phyloP scores from a whole-genome alignment of 1,140 invertebrate species.

The Drusus annulatus region DNA sequence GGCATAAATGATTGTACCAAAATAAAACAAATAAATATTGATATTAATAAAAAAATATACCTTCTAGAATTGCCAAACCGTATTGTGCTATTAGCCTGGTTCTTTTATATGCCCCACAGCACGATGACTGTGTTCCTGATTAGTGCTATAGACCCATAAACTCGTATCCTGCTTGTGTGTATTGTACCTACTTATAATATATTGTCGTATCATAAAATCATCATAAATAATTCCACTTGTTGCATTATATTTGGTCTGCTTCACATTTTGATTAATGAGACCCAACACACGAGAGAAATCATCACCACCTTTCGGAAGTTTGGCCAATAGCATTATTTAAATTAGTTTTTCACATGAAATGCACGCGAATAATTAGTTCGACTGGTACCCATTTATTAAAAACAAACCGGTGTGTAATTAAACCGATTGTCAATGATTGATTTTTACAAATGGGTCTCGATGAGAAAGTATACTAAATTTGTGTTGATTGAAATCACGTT shows the following conservation, averaged over 20 bases:
- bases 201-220: no score
- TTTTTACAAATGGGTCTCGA: constrained; percentile 32
- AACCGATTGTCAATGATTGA: constrained; percentile 38
- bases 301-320: constrained; percentile 11
- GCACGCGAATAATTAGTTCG: neutral
- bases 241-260: constrained; percentile 4
- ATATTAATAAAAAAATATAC: no score
- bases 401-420: constrained; percentile 39
- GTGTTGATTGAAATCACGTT: neutral
- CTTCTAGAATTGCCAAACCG: no score
- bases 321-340: constrained; percentile 24
- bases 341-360: constrained; percentile 22
- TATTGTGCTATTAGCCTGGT: no score
- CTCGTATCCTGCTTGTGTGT: no score
- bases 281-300: constrained; percentile 17
- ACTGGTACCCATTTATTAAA: neutral
- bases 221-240: neutral
- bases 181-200: no score
- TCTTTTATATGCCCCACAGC: no score
- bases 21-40: no score
- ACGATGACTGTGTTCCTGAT: no score
- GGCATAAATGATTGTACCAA: no score
- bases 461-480: constrained; percentile 19
- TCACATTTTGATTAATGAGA: constrained; percentile 1
- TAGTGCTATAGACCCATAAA: no score